Evolutionary conservation across 2,113 vertebrate species (phyloP).

Genomic region (Sceloporus undulatus): DNA sequence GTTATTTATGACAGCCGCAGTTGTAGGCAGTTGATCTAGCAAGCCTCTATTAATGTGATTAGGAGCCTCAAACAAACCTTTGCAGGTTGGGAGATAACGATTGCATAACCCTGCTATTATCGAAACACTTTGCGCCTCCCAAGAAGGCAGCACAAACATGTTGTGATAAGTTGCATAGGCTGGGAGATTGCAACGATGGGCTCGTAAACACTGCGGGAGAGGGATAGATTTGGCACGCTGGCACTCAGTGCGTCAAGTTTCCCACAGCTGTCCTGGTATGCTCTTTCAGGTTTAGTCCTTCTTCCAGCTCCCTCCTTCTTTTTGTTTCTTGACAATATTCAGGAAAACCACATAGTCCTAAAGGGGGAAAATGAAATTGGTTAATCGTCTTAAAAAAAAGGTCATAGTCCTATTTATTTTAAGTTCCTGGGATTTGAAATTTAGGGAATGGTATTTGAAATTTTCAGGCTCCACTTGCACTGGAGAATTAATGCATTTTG

Average conservation of each 20-base stretch:
- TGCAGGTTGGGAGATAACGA: slow-evolving; percentile 47
- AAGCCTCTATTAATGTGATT: slow-evolving; percentile 38
- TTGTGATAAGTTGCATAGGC: slow-evolving; percentile 4
- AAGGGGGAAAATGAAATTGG: no score
- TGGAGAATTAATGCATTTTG: no score
- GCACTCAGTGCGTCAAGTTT: not conserved
- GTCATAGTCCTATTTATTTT: no score
- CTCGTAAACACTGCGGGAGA: not conserved
- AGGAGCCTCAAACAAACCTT: slow-evolving; percentile 39
- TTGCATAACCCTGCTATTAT: slow-evolving; percentile 3
- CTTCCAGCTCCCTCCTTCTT: not conserved
- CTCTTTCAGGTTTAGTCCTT: not conserved
- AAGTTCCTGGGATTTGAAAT: no score
- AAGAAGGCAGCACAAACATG: not conserved
- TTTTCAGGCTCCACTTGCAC: no score
- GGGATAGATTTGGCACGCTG: not conserved
- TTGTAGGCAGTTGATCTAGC: slow-evolving; percentile 52
- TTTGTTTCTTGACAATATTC: not conserved
- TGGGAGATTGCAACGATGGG: slow-evolving; percentile 15
- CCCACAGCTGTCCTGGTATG: not conserved
- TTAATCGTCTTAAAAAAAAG: no score
- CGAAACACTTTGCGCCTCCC: not conserved
- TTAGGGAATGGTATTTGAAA: no score
- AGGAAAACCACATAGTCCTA: not conserved
- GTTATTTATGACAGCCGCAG: slow-evolving; percentile 25